A percentile compares a stretch with the other conserved stretches of the same genome.
These are phyloP conservation scores for Aptenodytes forsteri DNA, from an alignment of 2,113 vertebrate genomes.

Conservation along the genomic window DNA sequence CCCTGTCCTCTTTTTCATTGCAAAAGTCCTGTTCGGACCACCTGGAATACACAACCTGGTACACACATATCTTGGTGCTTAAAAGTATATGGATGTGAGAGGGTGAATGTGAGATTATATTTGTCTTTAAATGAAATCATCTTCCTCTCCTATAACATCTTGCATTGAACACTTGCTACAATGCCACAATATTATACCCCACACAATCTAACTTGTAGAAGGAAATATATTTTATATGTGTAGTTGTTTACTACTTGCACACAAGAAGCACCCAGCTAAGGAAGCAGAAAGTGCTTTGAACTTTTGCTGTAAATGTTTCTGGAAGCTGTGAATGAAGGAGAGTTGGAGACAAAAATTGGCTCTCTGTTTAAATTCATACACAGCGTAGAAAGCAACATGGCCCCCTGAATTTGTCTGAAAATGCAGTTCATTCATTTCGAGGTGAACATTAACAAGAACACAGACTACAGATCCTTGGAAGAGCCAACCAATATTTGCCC, in stretches of 20 bases:
- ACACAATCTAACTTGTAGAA: background rate
- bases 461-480: background rate
- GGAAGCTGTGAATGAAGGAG: background rate
- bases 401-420: constrained; percentile 42
- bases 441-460: background rate
- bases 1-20: background rate
- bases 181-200: accelerated
- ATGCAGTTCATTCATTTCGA: background rate
- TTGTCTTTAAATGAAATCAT: background rate
- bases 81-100: background rate
- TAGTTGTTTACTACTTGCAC: background rate
- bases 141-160: background rate
- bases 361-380: background rate
- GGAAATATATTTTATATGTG: background rate
- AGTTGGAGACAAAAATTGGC: background rate
- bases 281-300: background rate
- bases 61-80: background rate
- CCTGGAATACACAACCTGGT: background rate
- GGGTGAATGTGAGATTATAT: background rate
- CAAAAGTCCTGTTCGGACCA: background rate
- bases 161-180: background rate
- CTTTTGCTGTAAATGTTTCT: background rate
- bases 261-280: background rate
- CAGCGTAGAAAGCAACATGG: background rate
- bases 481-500: background rate